These are phyloP conservation scores for Cepaea hortensis DNA, from an alignment of 2,888 invertebrate species.

Conservation along the genomic window DNA sequence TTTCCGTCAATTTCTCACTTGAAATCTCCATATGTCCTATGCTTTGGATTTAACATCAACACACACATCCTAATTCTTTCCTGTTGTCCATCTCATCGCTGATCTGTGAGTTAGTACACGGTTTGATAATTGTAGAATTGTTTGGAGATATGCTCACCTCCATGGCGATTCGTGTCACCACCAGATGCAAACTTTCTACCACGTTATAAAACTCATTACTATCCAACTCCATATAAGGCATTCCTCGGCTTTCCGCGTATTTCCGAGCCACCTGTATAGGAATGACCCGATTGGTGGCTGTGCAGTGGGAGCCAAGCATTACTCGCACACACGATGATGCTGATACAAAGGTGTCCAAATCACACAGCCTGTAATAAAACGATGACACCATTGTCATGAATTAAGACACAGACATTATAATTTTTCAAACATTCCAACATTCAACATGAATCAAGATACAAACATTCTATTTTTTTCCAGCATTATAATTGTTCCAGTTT, in stretches of 20 bases:
- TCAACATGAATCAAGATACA: too few relatives aligned
- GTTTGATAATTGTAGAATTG: conserved; percentile 22
- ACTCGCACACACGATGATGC: conserved; percentile 22
- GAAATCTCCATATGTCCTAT: too few relatives aligned
- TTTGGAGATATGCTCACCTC: conserved; percentile 21
- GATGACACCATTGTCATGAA: background rate
- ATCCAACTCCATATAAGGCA: conserved; percentile 44
- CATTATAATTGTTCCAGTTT: too few relatives aligned
- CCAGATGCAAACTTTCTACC: conserved; percentile 32
- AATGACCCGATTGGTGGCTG: conserved; percentile 13
- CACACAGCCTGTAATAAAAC: conserved; percentile 30
- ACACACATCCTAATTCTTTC: too few relatives aligned
- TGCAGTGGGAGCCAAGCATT: conserved; percentile 34
- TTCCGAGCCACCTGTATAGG: conserved; percentile 24
- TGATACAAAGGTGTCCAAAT: conserved; percentile 32
- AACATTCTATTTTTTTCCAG: too few relatives aligned
- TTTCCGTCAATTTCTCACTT: too few relatives aligned
- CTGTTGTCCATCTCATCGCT: too few relatives aligned
- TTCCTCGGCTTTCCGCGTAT: conserved; percentile 39
- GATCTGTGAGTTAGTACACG: background rate
- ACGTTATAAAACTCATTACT: conserved; percentile 34
- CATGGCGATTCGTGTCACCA: conserved; percentile 24
- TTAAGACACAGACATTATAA: background rate
- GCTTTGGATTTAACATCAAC: too few relatives aligned
- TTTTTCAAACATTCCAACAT: too few relatives aligned